Evolutionary conservation across 2,888 invertebrate species (phyloP).

Genomic region (Pseudanteris insignis): DNA sequence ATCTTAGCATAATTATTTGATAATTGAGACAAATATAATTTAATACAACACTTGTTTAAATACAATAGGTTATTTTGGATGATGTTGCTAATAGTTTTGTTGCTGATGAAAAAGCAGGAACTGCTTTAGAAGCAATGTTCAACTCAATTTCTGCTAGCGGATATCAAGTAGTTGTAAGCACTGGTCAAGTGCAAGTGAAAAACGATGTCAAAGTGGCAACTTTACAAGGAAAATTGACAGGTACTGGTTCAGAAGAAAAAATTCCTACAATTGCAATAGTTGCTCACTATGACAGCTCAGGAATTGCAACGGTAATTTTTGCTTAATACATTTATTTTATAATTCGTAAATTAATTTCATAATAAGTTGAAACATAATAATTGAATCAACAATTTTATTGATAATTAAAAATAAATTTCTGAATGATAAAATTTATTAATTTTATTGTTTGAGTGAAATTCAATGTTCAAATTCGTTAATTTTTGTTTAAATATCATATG

Average conservation of each 20-base stretch:
- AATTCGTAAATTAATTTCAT: constrained; percentile 3
- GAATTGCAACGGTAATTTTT: constrained; percentile 83
- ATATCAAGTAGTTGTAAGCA: constrained; percentile 88
- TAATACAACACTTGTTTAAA: too few species aligned
- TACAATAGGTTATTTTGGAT: constrained; percentile 72
- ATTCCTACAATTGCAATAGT: constrained; percentile 89
- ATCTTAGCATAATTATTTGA: too few species aligned
- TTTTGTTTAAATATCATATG: not conserved
- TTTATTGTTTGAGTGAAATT: too few species aligned
- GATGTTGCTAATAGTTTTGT: constrained; percentile 78
- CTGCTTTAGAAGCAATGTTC: constrained; percentile 84
- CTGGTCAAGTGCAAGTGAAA: constrained; percentile 76
- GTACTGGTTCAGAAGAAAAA: constrained; percentile 76
- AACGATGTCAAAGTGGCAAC: constrained; percentile 86
- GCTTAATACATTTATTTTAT: constrained; percentile 1
- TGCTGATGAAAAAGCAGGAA: constrained; percentile 76
- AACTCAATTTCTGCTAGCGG: constrained; percentile 93
- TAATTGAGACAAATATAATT: too few species aligned
- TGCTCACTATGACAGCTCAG: constrained; percentile 92
- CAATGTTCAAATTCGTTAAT: too few species aligned
- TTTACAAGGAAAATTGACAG: constrained; percentile 84
- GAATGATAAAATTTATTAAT: too few species aligned
- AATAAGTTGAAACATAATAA: too few species aligned
- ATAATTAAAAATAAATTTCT: too few species aligned
- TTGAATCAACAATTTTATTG: too few species aligned